phyloP scores from a whole-genome alignment of 92 coral and sea anemone genomes.

The Bergia sp. region DNA sequence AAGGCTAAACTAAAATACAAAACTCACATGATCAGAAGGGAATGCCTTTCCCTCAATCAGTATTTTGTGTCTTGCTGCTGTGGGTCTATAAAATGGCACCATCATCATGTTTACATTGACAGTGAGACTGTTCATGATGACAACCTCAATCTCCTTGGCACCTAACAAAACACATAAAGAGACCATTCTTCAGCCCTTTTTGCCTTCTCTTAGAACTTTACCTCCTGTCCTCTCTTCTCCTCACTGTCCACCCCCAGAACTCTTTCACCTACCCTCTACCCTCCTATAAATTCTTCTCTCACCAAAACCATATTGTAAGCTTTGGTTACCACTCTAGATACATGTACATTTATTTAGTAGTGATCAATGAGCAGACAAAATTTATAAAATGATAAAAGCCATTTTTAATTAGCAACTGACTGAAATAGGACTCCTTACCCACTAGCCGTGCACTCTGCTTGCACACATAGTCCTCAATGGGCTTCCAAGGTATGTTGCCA shows the following conservation, averaged over 20 bases:
- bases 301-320: too few relatives aligned
- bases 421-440: slow-evolving; percentile 58
- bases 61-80: slow-evolving; percentile 78
- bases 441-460: slow-evolving; percentile 73
- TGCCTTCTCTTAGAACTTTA: too few relatives aligned
- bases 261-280: too few relatives aligned
- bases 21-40: slow-evolving; percentile 91
- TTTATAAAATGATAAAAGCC: too few relatives aligned
- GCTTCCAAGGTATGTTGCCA: slow-evolving; percentile 82
- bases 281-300: too few relatives aligned
- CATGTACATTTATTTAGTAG: too few relatives aligned
- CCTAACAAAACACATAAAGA: slow-evolving; percentile 49
- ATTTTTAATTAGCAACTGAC: neutral
- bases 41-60: slow-evolving; percentile 90
- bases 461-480: slow-evolving; percentile 77
- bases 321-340: too few relatives aligned
- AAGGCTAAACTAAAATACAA: too few relatives aligned
- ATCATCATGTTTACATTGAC: slow-evolving; percentile 82
- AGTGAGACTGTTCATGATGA: slow-evolving; percentile 81
- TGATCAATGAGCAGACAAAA: too few relatives aligned
- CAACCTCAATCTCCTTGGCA: slow-evolving; percentile 91
- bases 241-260: neutral
- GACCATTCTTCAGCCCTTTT: neutral
- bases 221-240: neutral
- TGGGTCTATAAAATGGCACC: slow-evolving; percentile 97